phyloP scores from a whole-genome alignment of 2,888 invertebrate genomes.

The Pimpla rufipes region DNA sequence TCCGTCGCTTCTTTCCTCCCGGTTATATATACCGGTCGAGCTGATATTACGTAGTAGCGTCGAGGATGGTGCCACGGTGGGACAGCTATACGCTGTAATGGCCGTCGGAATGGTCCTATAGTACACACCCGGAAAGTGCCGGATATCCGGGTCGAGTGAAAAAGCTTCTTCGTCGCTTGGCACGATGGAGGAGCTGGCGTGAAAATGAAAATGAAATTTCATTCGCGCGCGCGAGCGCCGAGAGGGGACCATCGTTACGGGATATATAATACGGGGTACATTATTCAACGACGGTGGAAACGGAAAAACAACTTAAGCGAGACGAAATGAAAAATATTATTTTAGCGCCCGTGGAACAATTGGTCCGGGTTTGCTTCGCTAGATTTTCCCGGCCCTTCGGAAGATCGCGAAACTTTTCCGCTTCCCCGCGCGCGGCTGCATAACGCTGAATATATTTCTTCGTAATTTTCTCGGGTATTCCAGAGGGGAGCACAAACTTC shows the following conservation, averaged over 20 bases:
- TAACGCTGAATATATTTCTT: not conserved
- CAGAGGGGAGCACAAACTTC: not conserved
- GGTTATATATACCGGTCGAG: constrained; percentile 22
- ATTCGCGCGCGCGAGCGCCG: not conserved
- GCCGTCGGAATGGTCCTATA: constrained; percentile 33
- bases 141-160: constrained; percentile 53
- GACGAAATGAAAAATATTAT: constrained; percentile 32
- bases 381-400: not conserved
- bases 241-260: constrained; percentile 15
- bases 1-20: constrained; percentile 5
- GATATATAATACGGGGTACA: constrained; percentile 11
- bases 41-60: constrained; percentile 40
- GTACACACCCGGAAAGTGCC: constrained; percentile 47
- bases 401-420: not conserved
- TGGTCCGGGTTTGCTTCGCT: not conserved
- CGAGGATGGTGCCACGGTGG: constrained; percentile 29
- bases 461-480: not conserved
- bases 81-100: constrained; percentile 40
- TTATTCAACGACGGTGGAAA: not conserved
- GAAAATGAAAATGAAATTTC: constrained; percentile 47
- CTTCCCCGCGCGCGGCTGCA: not conserved
- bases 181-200: not conserved
- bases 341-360: not conserved
- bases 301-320: constrained; percentile 16
- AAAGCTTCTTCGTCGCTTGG: constrained; percentile 37